Base-by-base conservation (phyloP, 37 sponge, comb jelly and placozoan species). In the Lycopodina hypogea region DNA sequence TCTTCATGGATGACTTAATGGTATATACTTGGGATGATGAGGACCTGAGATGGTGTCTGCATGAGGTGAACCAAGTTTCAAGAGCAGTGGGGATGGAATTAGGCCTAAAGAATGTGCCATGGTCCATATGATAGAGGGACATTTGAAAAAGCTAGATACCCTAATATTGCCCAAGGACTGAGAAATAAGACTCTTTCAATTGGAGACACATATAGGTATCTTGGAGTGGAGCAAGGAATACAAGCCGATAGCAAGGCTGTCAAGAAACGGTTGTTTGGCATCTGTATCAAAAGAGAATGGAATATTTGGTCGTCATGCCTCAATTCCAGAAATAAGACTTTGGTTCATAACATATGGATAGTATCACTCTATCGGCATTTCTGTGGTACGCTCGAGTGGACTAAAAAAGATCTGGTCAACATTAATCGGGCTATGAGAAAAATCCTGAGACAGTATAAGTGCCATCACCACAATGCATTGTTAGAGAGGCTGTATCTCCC, bases 31-130 rank as follows among this genome's bases (percentile, higher is more conserved):
- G 11, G 28, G 28, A 28, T 19, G 34, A 26, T 2, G 33, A 6
- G 45, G 61, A 33, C 6, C 74, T 81, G 28, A 41, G 17, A 2
- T 1, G 52, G 3, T 22, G 52, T 22, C 30, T 81, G 51, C 12
- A 12, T 22, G 21, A 41, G 2, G 67, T 37, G 66, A 74, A 81
- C 29, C 26, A 55, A 41, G 53, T 64, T 0, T 60, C 74, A 42
- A n/a, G n/a, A n/a, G n/a, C n/a, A n/a, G n/a, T n/a, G n/a, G n/a
- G n/a, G n/a, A n/a, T n/a, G n/a, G n/a, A 24, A 15, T 81, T 45
- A 74, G 74, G 21, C 53, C 73, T 0, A 72, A 24, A 36, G 73
- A 81, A 34, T 81, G 82, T 41, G 82, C n/a, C 1, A 55, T 73
- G n/a, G 82, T 74, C 2, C 82, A 81, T 45, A 12, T 70, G 32